Percentiles rank a stretch among this genome's conserved stretches.
These are phyloP conservation scores for Riparia riparia DNA, from an alignment of 2,113 vertebrate genomes.

Conservation along the genomic window DNA sequence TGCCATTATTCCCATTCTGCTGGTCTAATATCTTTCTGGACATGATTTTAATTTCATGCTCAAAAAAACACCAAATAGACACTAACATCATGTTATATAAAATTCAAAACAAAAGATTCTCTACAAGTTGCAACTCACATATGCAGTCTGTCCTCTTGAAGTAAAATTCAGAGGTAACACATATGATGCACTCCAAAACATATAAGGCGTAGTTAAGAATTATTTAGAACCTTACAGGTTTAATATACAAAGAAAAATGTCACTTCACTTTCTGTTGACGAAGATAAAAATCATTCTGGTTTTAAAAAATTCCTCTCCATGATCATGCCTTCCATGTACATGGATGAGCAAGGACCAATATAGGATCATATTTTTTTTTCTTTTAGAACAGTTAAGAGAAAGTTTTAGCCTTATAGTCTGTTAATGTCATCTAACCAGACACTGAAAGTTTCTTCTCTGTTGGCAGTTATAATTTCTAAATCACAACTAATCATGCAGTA, in stretches of 20 bases:
- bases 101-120: not conserved
- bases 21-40: not conserved
- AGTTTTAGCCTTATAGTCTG: not conserved
- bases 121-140: not conserved
- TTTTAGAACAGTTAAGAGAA: not conserved
- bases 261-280: not conserved
- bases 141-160: not conserved
- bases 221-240: not conserved
- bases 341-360: not conserved
- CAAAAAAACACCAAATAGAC: not conserved
- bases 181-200: not conserved
- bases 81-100: not conserved
- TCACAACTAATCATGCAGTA: not conserved
- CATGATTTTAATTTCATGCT: not conserved
- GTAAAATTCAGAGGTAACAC: not conserved
- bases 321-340: not conserved
- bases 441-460: not conserved
- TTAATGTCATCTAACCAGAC: not conserved
- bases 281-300: not conserved
- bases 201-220: not conserved
- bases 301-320: not conserved
- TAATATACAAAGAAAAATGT: not conserved
- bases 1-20: not conserved
- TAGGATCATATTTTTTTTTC: not conserved
- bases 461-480: not conserved